Conservation (phyloP, 1,140 invertebrate species). For the Anastatus disparis region DNA sequence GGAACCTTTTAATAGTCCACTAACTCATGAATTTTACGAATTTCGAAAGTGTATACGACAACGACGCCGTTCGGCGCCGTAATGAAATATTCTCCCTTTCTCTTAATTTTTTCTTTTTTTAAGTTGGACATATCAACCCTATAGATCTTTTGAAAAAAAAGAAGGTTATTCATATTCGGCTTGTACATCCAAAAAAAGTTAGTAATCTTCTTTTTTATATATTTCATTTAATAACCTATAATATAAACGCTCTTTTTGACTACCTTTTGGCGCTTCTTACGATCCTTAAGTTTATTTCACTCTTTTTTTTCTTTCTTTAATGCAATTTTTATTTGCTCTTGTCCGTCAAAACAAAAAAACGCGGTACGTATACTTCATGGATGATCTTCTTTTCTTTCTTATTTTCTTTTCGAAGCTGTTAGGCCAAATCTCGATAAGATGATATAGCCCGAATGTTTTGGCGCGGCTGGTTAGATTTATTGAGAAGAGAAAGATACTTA, state of each 20-base stretch:
- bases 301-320: constrained; percentile 10
- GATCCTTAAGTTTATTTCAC: constrained; percentile 11
- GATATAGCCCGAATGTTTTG: too few relatives aligned
- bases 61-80: background rate
- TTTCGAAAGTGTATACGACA: background rate
- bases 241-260: constrained; percentile 14
- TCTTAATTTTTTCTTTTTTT: too few relatives aligned
- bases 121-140: constrained; percentile 3
- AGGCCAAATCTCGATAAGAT: constrained; percentile 9
- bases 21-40: constrained; percentile 46
- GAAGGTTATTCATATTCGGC: too few relatives aligned
- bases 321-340: background rate
- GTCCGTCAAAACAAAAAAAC: background rate
- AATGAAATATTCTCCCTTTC: constrained; percentile 17
- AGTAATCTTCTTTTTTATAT: constrained; percentile 6
- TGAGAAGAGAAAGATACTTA: too few relatives aligned
- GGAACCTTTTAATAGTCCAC: constrained; percentile 37
- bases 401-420: background rate
- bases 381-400: background rate
- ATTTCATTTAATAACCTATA: constrained; percentile 31
- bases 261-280: constrained; percentile 30
- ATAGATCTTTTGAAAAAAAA: constrained; percentile 22
- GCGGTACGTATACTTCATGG: too few relatives aligned
- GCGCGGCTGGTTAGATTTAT: background rate
- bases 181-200: too few relatives aligned